Base-by-base conservation (phyloP, 2,797 vertebrate genomes). In the Ctenopoma multispine region DNA sequence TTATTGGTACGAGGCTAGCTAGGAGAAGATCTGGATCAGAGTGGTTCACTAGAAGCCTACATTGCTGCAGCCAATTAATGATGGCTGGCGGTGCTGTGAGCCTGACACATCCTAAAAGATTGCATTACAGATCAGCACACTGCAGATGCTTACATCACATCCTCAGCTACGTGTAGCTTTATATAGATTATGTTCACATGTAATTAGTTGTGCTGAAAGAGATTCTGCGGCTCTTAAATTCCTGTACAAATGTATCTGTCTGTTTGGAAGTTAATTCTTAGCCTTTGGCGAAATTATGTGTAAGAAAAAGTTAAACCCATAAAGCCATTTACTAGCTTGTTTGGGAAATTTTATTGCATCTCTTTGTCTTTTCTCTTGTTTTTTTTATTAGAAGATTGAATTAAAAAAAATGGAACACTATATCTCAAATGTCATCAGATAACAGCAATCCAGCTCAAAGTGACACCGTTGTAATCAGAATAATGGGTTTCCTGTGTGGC, bases 21-120 rank as follows among this genome's bases (percentile, higher is more conserved):
- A 77, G 77, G 78, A 61, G 75, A 83, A 46, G 74, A 78, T 77
- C 69, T 59, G 62, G 72, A 81, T 75, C 17, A 55, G 62, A 68
- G 61, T 44, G 67, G 73, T 86, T 44, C 27, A 56, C 58, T 58
- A 72, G 62, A 69, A 53, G 59, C 70, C 77, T 56, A 56, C 79
- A 68, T 73, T 48, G 9, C 53, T 63, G 67, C 59, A 71, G 72
- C 77, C 70, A 12, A 67, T 75, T 90, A 90, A 90, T 90, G 87
- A 91, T 87, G 85, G 80, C 90, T 80, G 29, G 64, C 36, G 75
- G 91, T 78, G 80, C 73, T 79, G 51, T 78, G 44, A 65, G 85
- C 66, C 79, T 80, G 86, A 85, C 79, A 75, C 76, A 69, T 87
- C 67, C 63, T 71, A 38, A 80, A 74, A 82, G 71, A 84, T 53